These are phyloP conservation scores for Suricata suricatta DNA, from an alignment of 2,113 vertebrate species.

Conservation along the genomic window DNA sequence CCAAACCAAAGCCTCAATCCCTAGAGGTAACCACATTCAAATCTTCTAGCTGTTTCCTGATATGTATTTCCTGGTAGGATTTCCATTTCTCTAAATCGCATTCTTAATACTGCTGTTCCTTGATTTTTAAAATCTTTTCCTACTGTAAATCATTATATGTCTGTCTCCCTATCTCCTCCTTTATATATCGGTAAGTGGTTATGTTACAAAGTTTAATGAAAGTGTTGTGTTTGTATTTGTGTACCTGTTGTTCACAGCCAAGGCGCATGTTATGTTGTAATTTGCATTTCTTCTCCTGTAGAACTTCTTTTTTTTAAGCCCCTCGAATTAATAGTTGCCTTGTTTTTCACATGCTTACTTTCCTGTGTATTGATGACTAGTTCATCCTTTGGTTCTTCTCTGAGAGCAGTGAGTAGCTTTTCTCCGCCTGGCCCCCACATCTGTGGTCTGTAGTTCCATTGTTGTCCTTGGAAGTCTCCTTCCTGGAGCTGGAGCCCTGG, in stretches of 20 bases:
- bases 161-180: background rate
- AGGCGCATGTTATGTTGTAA: background rate
- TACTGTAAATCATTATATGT: background rate
- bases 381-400: background rate
- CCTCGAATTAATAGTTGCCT: background rate
- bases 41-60: background rate
- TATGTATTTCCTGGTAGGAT: background rate
- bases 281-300: background rate
- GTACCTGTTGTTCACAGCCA: background rate
- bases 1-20: background rate
- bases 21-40: background rate
- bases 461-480: background rate
- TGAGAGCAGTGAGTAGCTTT: background rate
- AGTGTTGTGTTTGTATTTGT: background rate
- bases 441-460: background rate
- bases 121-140: background rate
- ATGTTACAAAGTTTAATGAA: background rate
- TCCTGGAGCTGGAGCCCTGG: background rate
- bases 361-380: background rate
- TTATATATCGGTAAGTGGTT: background rate
- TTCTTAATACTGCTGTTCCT: background rate
- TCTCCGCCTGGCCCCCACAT: background rate
- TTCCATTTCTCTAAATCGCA: background rate
- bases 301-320: background rate
- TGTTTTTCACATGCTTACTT: background rate